phyloP scores from a whole-genome alignment of 2,797 vertebrate species.

The Gymnoscopelus microlampas region DNA sequence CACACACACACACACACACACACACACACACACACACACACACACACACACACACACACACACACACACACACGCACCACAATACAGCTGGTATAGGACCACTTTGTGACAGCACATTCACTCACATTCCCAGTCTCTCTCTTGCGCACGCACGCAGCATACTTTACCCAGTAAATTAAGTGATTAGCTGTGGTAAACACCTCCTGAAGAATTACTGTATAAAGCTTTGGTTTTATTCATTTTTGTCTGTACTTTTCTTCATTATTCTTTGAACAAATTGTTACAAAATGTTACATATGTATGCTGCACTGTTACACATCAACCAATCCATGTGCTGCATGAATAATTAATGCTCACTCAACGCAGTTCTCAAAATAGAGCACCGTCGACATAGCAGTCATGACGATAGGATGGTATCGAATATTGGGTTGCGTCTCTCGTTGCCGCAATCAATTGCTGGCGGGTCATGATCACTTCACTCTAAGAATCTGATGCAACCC shows the following conservation, averaged over 20 bases:
- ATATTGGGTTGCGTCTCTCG: constrained; percentile 55
- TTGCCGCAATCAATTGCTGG: constrained; percentile 60
- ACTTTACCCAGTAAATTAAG: constrained; percentile 10
- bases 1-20: too few species aligned
- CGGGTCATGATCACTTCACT: constrained; percentile 28
- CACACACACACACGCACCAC: too few species aligned
- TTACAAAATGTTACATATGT: constrained; percentile 24
- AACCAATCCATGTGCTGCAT: constrained; percentile 46
- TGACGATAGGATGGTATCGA: constrained; percentile 44
- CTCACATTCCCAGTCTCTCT: constrained; percentile 15
- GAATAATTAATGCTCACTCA: constrained; percentile 67
- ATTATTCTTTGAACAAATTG: neutral
- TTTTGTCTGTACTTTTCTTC: neutral
- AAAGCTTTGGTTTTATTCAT: neutral
- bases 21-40: neutral
- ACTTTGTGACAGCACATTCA: too few species aligned
- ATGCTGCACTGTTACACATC: constrained; percentile 13
- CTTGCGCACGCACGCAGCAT: neutral
- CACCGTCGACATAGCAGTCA: constrained; percentile 48
- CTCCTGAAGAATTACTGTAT: neutral
- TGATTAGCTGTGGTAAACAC: neutral
- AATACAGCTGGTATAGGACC: too few species aligned
- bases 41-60: neutral
- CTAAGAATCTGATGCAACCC: constrained; percentile 42
- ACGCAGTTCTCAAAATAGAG: constrained; percentile 67